Evolutionary conservation across 2,888 invertebrate genomes (phyloP).

Genomic region (Chrysolina americana): DNA sequence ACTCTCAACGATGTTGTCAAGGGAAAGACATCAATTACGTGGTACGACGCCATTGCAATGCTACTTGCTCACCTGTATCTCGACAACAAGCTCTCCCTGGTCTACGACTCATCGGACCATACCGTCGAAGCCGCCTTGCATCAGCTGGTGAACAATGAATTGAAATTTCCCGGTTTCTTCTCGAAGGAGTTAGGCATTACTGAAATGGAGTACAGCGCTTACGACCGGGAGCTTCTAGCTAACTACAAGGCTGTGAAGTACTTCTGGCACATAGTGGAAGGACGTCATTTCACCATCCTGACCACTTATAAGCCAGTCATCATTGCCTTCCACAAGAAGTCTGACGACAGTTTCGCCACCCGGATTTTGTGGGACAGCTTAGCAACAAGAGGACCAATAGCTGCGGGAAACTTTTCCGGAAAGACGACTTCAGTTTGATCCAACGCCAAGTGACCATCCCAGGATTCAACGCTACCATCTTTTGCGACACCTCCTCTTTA

Average conservation of each 20-base stretch:
- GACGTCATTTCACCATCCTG: conserved; percentile 57
- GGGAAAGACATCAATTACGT: too few species aligned
- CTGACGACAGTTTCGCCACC: too few species aligned
- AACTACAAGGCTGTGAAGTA: conserved; percentile 60
- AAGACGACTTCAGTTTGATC: too few species aligned
- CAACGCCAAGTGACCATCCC: not conserved
- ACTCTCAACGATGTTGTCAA: too few species aligned
- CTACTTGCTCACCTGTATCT: too few species aligned
- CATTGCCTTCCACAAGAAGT: conserved; percentile 59
- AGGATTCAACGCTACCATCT: not conserved
- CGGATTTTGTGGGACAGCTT: too few species aligned
- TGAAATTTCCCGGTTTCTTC: conserved; percentile 42
- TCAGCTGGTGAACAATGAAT: too few species aligned
- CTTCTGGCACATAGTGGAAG: conserved; percentile 64
- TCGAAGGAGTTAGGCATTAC: not conserved
- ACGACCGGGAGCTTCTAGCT: too few species aligned
- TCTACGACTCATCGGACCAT: conserved; percentile 40
- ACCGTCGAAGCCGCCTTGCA: too few species aligned
- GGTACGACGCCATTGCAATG: too few species aligned
- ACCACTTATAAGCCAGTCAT: conserved; percentile 62
- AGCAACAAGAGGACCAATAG: too few species aligned
- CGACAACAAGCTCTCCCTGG: not conserved
- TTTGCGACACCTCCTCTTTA: not conserved
- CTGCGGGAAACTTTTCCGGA: too few species aligned
- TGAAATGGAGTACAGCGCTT: not conserved